Conservation (phyloP, 1,140 invertebrate genomes). For the Diprion similis region DNA sequence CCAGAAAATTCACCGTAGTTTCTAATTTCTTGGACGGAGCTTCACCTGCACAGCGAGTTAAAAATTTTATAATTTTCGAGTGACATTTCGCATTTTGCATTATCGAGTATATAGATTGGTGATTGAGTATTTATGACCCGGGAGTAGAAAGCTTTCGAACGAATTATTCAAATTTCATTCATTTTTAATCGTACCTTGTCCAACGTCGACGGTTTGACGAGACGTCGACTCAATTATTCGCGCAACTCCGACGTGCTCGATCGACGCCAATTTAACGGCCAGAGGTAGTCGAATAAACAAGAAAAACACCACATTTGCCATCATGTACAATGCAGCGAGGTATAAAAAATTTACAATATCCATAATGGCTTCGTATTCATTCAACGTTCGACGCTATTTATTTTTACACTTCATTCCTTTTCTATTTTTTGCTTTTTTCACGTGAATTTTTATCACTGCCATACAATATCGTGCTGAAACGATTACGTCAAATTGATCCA, state of each 20-base stretch:
- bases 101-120: too few relatives aligned
- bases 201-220: constrained; percentile 10
- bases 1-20: too few relatives aligned
- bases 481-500: background rate
- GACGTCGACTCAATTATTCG: background rate
- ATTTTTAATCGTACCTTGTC: constrained; percentile 9
- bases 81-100: too few relatives aligned
- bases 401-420: too few relatives aligned
- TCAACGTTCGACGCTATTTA: too few relatives aligned
- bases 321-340: constrained; percentile 10
- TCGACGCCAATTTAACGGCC: constrained; percentile 10
- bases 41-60: too few relatives aligned
- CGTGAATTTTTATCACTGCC: background rate
- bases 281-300: constrained; percentile 11
- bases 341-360: constrained; percentile 15
- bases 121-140: too few relatives aligned
- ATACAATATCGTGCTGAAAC: background rate
- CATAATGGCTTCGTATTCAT: background rate
- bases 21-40: too few relatives aligned
- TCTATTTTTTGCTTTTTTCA: background rate
- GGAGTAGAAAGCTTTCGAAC: too few relatives aligned
- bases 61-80: too few relatives aligned
- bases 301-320: constrained; percentile 9
- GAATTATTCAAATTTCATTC: background rate
- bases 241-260: background rate